These are phyloP conservation scores for Panthera tigris DNA, from an alignment of 2,113 vertebrate genomes.

Conservation along the genomic window DNA sequence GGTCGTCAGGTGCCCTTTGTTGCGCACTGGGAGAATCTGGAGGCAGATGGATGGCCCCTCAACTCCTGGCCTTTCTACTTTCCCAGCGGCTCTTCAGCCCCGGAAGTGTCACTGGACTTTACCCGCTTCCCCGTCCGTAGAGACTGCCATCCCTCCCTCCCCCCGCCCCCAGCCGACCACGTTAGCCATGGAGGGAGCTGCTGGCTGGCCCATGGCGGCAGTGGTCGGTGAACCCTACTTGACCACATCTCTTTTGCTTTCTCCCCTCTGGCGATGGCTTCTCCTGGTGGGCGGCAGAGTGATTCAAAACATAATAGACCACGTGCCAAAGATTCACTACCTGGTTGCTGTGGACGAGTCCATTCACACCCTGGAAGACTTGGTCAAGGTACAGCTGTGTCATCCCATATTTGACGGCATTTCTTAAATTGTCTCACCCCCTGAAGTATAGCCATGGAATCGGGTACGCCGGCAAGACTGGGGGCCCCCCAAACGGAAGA, in stretches of 20 bases:
- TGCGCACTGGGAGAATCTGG: rapidly evolving
- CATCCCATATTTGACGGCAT: rapidly evolving
- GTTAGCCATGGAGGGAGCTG: background rate
- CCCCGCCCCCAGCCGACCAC: no score
- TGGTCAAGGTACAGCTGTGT: constrained; percentile 87
- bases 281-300: constrained; percentile 83
- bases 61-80: background rate
- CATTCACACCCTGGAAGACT: constrained; percentile 86
- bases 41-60: no score
- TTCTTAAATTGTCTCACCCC: background rate
- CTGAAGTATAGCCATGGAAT: background rate
- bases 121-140: background rate
- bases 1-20: no score
- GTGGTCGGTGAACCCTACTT: background rate
- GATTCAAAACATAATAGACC: constrained; percentile 91
- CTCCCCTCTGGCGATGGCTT: rapidly evolving
- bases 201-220: rapidly evolving
- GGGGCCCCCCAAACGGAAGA: background rate
- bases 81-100: background rate
- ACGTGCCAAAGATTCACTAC: constrained; percentile 86
- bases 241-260: background rate
- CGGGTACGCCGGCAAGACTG: background rate
- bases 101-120: background rate
- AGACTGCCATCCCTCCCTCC: rapidly evolving
- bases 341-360: constrained; percentile 92